Conservation (phyloP, 2,113 vertebrate species). For the Tringa solitaria region DNA sequence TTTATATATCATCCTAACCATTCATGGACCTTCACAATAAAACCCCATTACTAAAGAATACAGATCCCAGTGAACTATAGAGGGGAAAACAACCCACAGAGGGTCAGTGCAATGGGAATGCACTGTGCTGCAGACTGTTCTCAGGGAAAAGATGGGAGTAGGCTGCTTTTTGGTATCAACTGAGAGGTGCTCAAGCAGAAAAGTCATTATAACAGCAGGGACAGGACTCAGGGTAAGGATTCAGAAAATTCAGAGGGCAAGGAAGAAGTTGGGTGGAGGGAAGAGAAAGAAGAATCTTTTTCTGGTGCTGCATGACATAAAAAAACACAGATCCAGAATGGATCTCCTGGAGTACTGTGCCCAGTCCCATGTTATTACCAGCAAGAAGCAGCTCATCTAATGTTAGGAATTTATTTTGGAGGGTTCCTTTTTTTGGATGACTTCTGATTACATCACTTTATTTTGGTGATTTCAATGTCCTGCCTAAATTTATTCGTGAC, state of each 20-base stretch:
- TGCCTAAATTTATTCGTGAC: slow-evolving; percentile 15
- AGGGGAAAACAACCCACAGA: background rate
- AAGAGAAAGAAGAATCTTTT: background rate
- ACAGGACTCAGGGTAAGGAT: background rate
- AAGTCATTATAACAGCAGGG: background rate
- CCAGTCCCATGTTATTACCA: background rate
- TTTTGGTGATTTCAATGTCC: background rate
- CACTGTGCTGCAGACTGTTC: background rate
- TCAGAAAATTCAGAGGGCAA: background rate
- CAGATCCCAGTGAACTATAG: background rate
- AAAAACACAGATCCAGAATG: background rate
- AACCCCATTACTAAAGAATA: background rate
- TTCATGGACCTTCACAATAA: background rate
- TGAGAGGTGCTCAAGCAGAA: background rate
- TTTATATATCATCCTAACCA: background rate
- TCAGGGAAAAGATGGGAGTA: background rate
- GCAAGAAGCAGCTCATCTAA: background rate
- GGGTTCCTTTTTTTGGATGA: background rate
- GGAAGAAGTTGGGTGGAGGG: background rate
- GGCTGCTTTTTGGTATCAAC: background rate
- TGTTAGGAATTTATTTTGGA: background rate
- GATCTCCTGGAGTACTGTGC: background rate
- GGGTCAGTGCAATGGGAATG: background rate
- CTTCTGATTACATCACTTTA: background rate
- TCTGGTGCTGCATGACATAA: background rate